Conservation (phyloP, 1,140 invertebrate species). For the Dendroctonus valens region DNA sequence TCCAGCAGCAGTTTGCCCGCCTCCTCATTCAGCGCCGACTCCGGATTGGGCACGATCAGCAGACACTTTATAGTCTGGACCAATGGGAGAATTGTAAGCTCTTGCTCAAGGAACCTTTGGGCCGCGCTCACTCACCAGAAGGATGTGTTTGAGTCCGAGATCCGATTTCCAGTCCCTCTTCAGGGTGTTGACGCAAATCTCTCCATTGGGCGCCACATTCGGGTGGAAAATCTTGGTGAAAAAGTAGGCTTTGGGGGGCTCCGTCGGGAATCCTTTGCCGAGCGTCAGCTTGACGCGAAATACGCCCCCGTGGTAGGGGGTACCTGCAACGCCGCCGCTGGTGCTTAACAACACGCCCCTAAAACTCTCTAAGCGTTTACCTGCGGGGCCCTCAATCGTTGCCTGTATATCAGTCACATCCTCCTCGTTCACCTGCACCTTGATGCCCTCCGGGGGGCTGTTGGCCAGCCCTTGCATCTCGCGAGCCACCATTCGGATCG, state of each 20-base stretch:
- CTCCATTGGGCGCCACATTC: slow-evolving; percentile 91
- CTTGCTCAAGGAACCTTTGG: neutral
- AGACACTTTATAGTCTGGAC: slow-evolving; percentile 86
- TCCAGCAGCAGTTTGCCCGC: slow-evolving; percentile 88
- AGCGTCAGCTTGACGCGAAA: slow-evolving; percentile 89
- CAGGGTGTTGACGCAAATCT: slow-evolving; percentile 96
- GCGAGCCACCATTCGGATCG: slow-evolving; percentile 78
- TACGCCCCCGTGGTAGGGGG: slow-evolving; percentile 79
- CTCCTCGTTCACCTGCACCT: slow-evolving; percentile 83
- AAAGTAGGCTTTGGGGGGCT: slow-evolving; percentile 94
- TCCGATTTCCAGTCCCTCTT: slow-evolving; percentile 97
- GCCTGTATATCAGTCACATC: slow-evolving; percentile 93
- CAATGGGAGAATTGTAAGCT: slow-evolving; percentile 39
- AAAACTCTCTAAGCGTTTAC: slow-evolving; percentile 21
- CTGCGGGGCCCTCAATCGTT: slow-evolving; percentile 77
- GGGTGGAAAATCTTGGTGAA: slow-evolving; percentile 97
- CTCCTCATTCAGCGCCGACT: slow-evolving; percentile 92
- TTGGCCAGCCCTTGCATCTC: slow-evolving; percentile 76
- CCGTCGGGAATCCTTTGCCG: slow-evolving; percentile 89
- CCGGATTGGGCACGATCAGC: slow-evolving; percentile 90
- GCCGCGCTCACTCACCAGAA: slow-evolving; percentile 65
- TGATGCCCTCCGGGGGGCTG: slow-evolving; percentile 84
- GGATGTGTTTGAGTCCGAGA: slow-evolving; percentile 93
- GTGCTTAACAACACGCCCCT: neutral
- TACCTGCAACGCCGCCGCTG: slow-evolving; percentile 58